These are phyloP conservation scores for Empis livida DNA, from an alignment of 2,888 invertebrate species.

Conservation along the genomic window DNA sequence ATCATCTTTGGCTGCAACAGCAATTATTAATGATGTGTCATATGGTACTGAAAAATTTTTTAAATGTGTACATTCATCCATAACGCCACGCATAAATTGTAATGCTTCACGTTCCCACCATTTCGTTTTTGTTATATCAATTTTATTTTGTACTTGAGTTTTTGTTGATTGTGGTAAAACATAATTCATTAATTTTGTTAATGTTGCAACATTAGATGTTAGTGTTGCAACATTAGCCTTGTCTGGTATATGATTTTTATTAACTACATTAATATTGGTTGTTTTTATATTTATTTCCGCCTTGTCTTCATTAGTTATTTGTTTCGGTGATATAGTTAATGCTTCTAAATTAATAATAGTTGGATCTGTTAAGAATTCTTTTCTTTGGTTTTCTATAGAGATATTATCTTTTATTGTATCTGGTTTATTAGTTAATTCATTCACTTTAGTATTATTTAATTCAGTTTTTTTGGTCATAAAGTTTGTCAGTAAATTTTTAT, in stretches of 20 bases:
- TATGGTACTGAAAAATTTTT: slow-evolving; percentile 80
- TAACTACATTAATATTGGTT: neutral
- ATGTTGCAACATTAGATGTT: slow-evolving; percentile 5
- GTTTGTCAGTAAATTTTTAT: slow-evolving; percentile 31
- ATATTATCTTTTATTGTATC: neutral
- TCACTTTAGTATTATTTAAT: too few species aligned
- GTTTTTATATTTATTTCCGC: slow-evolving; percentile 1
- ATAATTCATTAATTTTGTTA: slow-evolving; percentile 31
- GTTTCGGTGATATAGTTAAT: neutral
- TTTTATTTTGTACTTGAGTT: slow-evolving; percentile 21
- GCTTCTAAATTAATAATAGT: neutral
- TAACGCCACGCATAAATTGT: slow-evolving; percentile 92
- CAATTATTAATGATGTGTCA: slow-evolving; percentile 82
- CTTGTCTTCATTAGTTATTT: neutral
- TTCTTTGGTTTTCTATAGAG: neutral
- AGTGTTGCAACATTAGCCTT: neutral
- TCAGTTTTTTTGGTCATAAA: slow-evolving; percentile 36
- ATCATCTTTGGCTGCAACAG: slow-evolving; percentile 79
- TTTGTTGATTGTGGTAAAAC: slow-evolving; percentile 23
- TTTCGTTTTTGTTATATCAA: slow-evolving; percentile 48
- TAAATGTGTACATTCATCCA: slow-evolving; percentile 98
- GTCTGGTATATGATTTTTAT: neutral
- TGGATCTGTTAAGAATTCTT: slow-evolving; percentile 2
- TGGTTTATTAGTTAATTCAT: too few species aligned
- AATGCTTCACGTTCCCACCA: slow-evolving; percentile 67